Percentiles rank a stretch among this genome's conserved stretches.
phyloP scores from a whole-genome alignment of 2,113 vertebrate genomes.

The Xiphorhynchus elegans region DNA sequence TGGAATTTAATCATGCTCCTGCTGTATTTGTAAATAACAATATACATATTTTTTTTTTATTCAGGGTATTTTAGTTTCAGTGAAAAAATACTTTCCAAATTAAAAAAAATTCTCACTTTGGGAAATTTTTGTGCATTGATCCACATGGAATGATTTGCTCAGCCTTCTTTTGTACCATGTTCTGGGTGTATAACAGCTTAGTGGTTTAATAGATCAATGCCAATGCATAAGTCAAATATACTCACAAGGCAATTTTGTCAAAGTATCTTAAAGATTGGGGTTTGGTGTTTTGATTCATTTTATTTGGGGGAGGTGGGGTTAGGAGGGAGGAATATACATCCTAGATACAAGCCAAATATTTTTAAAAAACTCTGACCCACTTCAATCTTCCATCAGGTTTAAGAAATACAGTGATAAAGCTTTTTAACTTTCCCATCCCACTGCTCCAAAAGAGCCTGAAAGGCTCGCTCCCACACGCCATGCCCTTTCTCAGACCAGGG shows the following conservation, averaged over 20 bases:
- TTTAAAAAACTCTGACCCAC: neutral
- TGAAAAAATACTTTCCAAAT: neutral
- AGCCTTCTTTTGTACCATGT: neutral
- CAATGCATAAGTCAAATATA: neutral
- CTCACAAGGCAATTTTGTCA: neutral
- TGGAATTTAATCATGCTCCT: neutral
- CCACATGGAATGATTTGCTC: neutral
- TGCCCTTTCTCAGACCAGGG: neutral
- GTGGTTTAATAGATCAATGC: neutral
- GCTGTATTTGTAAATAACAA: neutral
- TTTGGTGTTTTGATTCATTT: neutral
- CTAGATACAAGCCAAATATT: neutral
- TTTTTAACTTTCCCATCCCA: neutral
- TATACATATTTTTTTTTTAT: neutral
- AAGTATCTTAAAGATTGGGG: neutral
- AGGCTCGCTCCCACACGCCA: neutral
- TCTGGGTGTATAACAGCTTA: neutral
- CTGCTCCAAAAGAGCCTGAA: neutral
- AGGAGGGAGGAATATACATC: neutral
- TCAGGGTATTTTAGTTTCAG: neutral
- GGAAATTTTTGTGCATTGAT: neutral
- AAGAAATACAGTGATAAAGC: neutral
- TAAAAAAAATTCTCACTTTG: neutral
- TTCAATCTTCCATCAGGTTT: neutral
- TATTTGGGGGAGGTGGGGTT: accelerated